Evolutionary conservation across 2,113 vertebrate species (phyloP).

Genomic region (Psephotus haematonotus): DNA sequence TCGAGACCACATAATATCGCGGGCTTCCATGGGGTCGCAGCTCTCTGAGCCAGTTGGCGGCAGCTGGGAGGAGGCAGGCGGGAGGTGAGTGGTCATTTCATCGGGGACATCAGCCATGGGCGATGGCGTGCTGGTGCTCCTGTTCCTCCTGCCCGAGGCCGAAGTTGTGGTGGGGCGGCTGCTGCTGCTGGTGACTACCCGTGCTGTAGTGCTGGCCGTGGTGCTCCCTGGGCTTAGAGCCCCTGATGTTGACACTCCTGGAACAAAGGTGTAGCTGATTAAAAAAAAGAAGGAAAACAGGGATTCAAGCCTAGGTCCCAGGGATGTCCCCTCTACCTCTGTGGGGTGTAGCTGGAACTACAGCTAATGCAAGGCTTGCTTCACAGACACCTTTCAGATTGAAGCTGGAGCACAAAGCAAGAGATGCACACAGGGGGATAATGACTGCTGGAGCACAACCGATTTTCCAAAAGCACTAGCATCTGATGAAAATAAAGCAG

Average conservation of each 20-base stretch:
- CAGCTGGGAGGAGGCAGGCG: conserved; percentile 81
- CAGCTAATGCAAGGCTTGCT: neutral
- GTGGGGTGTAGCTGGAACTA: neutral
- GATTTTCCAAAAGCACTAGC: conserved; percentile 7
- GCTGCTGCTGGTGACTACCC: conserved; percentile 67
- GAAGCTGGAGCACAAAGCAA: neutral
- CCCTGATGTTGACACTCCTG: conserved; percentile 85
- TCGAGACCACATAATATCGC: conserved; percentile 91
- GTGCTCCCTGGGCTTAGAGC: conserved; percentile 84
- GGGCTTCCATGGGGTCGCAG: conserved; percentile 86
- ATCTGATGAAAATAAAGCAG: conserved; percentile 30
- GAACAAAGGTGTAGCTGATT: conserved; percentile 22
- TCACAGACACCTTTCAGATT: neutral
- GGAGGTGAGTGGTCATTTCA: conserved; percentile 70
- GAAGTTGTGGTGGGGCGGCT: conserved; percentile 77
- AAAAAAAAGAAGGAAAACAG: neutral
- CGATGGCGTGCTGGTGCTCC: conserved; percentile 76
- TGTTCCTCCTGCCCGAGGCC: conserved; percentile 68
- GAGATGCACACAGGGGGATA: neutral
- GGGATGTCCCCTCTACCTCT: neutral
- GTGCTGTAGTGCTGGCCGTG: conserved; percentile 76
- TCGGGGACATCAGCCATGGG: conserved; percentile 68
- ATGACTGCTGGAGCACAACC: neutral
- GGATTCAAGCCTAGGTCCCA: neutral
- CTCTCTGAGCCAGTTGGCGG: conserved; percentile 84